Evolutionary conservation across 2,113 vertebrate species (phyloP), one percentile per base, ranked within the genome.

Genomic region (Mastomys natalensis): DNA sequence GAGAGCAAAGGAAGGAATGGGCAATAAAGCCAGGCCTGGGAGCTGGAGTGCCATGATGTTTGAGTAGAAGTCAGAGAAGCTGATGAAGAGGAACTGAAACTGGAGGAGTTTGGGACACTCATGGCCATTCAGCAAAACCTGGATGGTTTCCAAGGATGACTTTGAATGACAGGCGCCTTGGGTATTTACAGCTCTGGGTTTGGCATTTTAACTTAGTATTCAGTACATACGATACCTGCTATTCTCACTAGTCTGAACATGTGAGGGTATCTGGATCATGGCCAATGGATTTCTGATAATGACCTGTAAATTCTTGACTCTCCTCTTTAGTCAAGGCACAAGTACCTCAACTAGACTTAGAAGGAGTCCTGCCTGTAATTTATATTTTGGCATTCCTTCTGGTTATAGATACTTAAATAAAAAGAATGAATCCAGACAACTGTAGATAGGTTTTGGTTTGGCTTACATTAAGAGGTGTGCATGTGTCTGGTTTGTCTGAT

Each of bases 401-500:
- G 21, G 62, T 43, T 40, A 11, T 2, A 60, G 81, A 7, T 62
- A 7, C 37, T 74, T 91, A 77, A 89, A 40, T 60, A 62, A 7
- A 68, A 70, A 40, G 73, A 77, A 2, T 24, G 9, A 62, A 37
- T 64, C 34, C 12, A 15, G 78, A 70, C 37, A 78, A 24, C 53
- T 43, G 51, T 72, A 37, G 16, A 60, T 62, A 9, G 77, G 43
- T 40, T 37, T 60, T 70, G 60, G 76, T 19, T 73, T 70, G 34
- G 22, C 17, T 89, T 58, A 3, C 81, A 29, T 48, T 86, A 92
- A 43, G 51, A 89, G 53, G 87, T 78, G 0, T 43, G 1, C 7
- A 76, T 81, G 55, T 92, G 10, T 97, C 11, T 51, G 62, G 1
- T 22, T 37, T 21, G 3, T 89, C n/a, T 93, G 43, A 97, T 92